Evolutionary conservation across 1,140 invertebrate genomes (phyloP), one percentile per base, ranked within the genome.

Genomic region (Drosophila miranda): DNA sequence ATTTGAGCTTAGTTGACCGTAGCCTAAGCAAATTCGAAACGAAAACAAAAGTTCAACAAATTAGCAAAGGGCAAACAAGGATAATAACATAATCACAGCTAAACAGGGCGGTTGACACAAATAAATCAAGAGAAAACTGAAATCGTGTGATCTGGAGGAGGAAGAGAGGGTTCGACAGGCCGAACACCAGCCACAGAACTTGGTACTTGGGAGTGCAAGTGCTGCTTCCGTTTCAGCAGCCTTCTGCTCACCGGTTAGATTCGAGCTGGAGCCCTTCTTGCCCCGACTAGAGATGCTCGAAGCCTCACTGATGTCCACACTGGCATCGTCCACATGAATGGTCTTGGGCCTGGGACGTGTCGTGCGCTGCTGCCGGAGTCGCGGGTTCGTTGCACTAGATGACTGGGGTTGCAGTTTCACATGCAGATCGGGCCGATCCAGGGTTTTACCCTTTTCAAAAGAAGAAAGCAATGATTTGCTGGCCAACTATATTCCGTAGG

Each of bases 271-370:
- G 61, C 96, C 95, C 83, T 96, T 96, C 88, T 96, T 96, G 45
- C 94, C 94, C 63, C 94, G 92, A 92, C 94, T 94, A 71, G 94
- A 93, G 63, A 95, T 93, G 69, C 95, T 93, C 79, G 94, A 94
- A 69, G 95, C 95, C 70, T 95, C 95, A 60, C 94, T 94, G 73
- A 95, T 93, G 72, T 95, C 94, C 60, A 94, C 93, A n/a, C 95
- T 90, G 61, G 94, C 95, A 78, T 94, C 94, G 90, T 97, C 96
- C 50, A 96, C 96, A 81, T 97, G 96, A 66, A 97, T 97, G 13
- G 96, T 97, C 92, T 96, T 97, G 41, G 96, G 96, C 34, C 96
- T 92, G 50, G 95, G 95, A 55, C 96, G 93, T 80, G 90, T 90
- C 34, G 71, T 81, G 68, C 82, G 93, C 90, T 94, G 94, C 59